These are phyloP conservation scores for Sesamia nonagrioides DNA, from an alignment of 1,140 invertebrate species.

Conservation along the genomic window DNA sequence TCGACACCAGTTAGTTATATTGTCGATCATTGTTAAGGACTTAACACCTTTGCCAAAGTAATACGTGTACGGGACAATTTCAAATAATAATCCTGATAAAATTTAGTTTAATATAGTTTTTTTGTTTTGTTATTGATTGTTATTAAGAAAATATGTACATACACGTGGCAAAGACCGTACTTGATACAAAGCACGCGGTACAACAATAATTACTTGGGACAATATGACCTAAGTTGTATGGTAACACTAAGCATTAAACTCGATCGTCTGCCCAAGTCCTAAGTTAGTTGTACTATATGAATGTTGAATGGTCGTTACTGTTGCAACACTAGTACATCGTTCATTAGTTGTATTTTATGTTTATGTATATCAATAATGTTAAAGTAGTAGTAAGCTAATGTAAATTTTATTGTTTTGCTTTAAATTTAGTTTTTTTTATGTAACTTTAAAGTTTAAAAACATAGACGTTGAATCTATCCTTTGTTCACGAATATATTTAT, in stretches of 20 bases:
- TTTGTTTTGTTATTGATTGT: too few species aligned
- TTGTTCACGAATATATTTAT: slow-evolving; percentile 6
- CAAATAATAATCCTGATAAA: too few species aligned
- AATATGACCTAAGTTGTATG: too few species aligned
- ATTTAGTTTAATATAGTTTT: too few species aligned
- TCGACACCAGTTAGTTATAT: not conserved
- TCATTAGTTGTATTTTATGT: not conserved
- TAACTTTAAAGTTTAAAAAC: slow-evolving; percentile 3
- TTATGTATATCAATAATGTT: slow-evolving; percentile 15
- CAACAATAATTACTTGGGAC: too few species aligned
- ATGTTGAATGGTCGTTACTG: slow-evolving; percentile 1
- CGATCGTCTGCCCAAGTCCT: slow-evolving; percentile 7
- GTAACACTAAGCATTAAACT: not conserved
- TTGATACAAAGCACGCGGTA: too few species aligned
- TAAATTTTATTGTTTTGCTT: slow-evolving; percentile 2
- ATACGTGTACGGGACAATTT: too few species aligned
- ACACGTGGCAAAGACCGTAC: too few species aligned
- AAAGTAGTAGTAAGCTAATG: slow-evolving; percentile 7
- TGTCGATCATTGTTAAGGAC: not conserved
- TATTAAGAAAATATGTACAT: too few species aligned
- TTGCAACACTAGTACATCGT: not conserved
- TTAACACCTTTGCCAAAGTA: not conserved
- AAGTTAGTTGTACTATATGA: not conserved
- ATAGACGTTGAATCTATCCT: not conserved
- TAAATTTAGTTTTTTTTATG: slow-evolving; percentile 15